Conservation (phyloP, 2,113 vertebrate species). For the Nannobrachium achirus region DNA sequence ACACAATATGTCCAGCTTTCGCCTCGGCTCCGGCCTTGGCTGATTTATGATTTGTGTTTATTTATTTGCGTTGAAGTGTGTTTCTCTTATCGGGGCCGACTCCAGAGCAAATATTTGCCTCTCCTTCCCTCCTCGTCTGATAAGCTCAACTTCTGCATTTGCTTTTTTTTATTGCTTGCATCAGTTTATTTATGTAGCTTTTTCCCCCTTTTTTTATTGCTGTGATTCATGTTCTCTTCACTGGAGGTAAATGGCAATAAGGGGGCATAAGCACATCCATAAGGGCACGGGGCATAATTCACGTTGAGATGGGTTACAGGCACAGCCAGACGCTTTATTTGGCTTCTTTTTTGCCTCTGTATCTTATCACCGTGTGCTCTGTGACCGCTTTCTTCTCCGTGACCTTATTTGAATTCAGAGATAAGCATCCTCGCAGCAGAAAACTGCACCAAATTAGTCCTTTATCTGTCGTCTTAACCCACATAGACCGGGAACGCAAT, state of each 20-base stretch:
- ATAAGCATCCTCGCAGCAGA: constrained; percentile 71
- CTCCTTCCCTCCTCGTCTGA: constrained; percentile 61
- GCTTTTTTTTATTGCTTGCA: constrained; percentile 54
- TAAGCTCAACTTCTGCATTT: constrained; percentile 66
- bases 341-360: constrained; percentile 41
- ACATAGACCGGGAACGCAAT: too few species aligned
- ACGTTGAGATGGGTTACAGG: constrained; percentile 44
- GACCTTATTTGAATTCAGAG: constrained; percentile 76
- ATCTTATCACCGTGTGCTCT: constrained; percentile 56
- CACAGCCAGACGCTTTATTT: constrained; percentile 45
- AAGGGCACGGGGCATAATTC: constrained; percentile 57
- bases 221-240: constrained; percentile 53
- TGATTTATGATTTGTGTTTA: constrained; percentile 69
- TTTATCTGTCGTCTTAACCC: constrained; percentile 77
- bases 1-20: constrained; percentile 50
- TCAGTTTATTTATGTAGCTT: constrained; percentile 69
- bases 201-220: constrained; percentile 39
- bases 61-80: constrained; percentile 57
- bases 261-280: constrained; percentile 52
- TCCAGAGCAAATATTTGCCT: constrained; percentile 36
- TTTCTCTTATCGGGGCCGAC: constrained; percentile 55
- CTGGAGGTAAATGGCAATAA: constrained; percentile 68
- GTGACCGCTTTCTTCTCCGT: constrained; percentile 61
- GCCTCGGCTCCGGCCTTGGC: constrained; percentile 41
- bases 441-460: constrained; percentile 74